Evolutionary conservation across 2,113 vertebrate species (phyloP).

Genomic region (Pleuronectes platessa): DNA sequence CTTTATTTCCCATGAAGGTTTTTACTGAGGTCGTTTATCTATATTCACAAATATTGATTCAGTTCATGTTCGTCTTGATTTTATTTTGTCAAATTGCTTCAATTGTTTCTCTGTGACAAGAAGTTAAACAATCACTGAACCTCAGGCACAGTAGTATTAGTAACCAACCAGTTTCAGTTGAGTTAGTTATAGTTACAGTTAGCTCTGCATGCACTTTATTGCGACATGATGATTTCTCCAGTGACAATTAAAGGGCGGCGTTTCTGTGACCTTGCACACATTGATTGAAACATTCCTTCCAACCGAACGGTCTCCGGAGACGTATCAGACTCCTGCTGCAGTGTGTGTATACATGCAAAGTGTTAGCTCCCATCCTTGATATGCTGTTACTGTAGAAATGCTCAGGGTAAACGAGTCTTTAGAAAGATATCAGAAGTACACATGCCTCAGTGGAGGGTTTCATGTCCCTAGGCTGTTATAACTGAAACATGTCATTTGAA

Average conservation of each 20-base stretch:
- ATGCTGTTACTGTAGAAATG: constrained; percentile 4
- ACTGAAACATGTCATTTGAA: neutral
- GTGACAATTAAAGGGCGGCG: constrained; percentile 16
- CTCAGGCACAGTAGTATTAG: no score
- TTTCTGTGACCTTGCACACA: neutral
- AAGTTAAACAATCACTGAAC: no score
- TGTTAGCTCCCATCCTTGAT: constrained; percentile 2
- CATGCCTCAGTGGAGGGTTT: neutral
- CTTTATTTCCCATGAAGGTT: no score
- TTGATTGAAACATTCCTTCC: neutral
- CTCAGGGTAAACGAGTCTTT: neutral
- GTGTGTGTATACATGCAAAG: constrained; percentile 1
- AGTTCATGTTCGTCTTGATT: no score
- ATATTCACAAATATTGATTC: no score
- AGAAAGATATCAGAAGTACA: neutral
- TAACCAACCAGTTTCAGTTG: no score
- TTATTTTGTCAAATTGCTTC: no score
- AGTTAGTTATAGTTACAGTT: no score
- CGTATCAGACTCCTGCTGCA: neutral
- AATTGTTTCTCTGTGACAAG: no score
- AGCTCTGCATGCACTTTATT: constrained; percentile 61
- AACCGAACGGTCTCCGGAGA: neutral
- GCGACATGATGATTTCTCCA: constrained; percentile 34
- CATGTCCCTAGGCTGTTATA: neutral
- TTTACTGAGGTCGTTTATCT: no score